These are phyloP conservation scores for Oreochromis mossambicus DNA, from an alignment of 2,797 vertebrate genomes.

Conservation along the genomic window DNA sequence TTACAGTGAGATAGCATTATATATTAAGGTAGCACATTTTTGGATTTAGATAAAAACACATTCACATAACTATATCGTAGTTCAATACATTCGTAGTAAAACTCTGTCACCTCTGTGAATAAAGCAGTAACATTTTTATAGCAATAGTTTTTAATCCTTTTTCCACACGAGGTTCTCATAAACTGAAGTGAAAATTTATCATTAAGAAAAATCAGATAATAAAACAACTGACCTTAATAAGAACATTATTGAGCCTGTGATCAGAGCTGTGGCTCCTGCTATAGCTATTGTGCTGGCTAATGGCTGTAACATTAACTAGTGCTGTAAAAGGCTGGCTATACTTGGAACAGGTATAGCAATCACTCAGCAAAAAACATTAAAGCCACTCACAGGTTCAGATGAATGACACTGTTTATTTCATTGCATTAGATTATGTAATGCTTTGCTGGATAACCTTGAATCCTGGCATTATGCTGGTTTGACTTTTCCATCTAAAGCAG, in stretches of 20 bases:
- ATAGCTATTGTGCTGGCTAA: neutral
- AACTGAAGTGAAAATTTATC: neutral
- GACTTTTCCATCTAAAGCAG: neutral
- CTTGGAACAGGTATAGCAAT: neutral
- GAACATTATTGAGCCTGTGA: neutral
- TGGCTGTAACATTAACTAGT: neutral
- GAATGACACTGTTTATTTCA: neutral
- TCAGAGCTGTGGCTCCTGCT: neutral
- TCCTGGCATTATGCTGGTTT: neutral
- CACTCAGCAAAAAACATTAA: neutral
- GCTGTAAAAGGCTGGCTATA: neutral
- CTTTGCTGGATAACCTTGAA: neutral
- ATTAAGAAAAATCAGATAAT: neutral
- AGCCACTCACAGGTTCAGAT: neutral
- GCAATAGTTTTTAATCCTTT: neutral
- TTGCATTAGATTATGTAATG: neutral
- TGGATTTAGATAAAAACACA: neutral
- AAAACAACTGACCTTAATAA: neutral
- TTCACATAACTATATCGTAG: neutral
- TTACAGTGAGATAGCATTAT: neutral
- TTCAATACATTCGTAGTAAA: neutral
- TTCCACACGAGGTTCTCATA: neutral
- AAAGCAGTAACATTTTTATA: neutral
- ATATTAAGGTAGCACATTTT: neutral
- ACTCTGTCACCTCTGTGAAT: neutral